Base-by-base conservation (phyloP, 2,888 invertebrate species). In the Seira sanloemensis region DNA sequence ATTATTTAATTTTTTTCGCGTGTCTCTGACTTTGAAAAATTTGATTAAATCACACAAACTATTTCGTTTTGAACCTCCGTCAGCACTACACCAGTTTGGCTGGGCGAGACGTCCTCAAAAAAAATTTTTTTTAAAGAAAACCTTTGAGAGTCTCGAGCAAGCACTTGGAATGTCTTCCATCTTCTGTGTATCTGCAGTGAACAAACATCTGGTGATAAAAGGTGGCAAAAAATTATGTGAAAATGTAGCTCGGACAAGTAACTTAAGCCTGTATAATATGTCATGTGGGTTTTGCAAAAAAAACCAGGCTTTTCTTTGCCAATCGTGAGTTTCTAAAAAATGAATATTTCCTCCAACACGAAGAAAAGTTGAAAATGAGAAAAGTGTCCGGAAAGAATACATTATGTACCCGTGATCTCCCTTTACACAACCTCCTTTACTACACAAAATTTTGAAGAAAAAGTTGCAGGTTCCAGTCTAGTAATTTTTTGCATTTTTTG, bases 1-100 rank as follows among this genome's bases (percentile, higher is more conserved):
- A 65, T 78, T 71, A 58, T 58, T 58, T 58, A 12, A 69, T 78
- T 4, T 69, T 69, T 24, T 27, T 27, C 27, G 2, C 4, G 62
- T 80, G 79, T 27, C 25, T 74, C n/a, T 80, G 79, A 80, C 73
- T 66, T 80, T 80, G 79, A 80, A 73, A 74, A 74, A 80, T 80
- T 80, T 80, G 79, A 74, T 66, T 66, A 77, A 77, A 77, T 77
- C 77, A 77, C 27, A 77, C 58, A 77, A 26, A 50, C 50, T n/a
- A 58, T 58, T 58, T 58, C 18, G n/a, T 18, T 18, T 12, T 58
- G n/a, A n/a, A 18, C n/a, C 18, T 58, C 2, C n/a, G 58, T 58
- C 58, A 58, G n/a, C 37, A 5, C 37, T 37, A 5, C 37, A n/a
- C n/a, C n/a, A n/a, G n/a, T n/a, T n/a, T n/a, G n/a, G n/a, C n/a